phyloP scores from a whole-genome alignment of 2,113 vertebrate genomes.

The Anguilla rostrata region DNA sequence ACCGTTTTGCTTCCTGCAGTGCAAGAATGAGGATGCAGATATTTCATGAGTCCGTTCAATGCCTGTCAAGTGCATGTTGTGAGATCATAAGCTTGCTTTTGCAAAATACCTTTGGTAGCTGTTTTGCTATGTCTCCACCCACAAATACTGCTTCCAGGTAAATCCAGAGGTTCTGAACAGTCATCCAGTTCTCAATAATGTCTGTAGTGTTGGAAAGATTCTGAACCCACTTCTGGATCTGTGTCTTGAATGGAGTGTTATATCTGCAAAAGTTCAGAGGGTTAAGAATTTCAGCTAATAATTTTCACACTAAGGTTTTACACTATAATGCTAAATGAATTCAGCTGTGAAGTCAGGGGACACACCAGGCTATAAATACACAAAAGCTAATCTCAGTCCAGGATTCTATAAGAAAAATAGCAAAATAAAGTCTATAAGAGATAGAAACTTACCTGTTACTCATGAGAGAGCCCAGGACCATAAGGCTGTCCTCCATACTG shows the following conservation, averaged over 20 bases:
- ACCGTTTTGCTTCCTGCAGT: conserved; percentile 88
- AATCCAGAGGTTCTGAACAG: conserved; percentile 94
- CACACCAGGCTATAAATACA: neutral
- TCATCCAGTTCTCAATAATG: conserved; percentile 96
- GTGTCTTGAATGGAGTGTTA: conserved; percentile 89
- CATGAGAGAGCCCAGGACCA: conserved; percentile 88
- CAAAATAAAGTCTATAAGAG: neutral
- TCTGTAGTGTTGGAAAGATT: conserved; percentile 88
- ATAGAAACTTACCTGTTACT: conserved; percentile 80
- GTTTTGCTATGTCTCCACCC: conserved; percentile 94
- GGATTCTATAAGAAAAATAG: neutral
- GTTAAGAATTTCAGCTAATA: neutral
- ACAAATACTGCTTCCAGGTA: conserved; percentile 97
- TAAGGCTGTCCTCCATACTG: conserved; percentile 91
- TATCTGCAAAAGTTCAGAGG: conserved; percentile 68
- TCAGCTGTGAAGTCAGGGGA: neutral
- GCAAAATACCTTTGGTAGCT: conserved; percentile 86
- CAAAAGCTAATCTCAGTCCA: no score
- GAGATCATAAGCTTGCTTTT: neutral
- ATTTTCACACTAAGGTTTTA: neutral
- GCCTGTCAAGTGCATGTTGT: neutral
- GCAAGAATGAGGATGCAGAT: neutral
- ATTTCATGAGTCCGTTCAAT: neutral
- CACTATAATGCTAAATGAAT: neutral
- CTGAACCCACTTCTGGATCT: conserved; percentile 96